These are phyloP conservation scores for Caenorhabditis auriculariae DNA, from an alignment of 2,888 invertebrate genomes.

Conservation along the genomic window DNA sequence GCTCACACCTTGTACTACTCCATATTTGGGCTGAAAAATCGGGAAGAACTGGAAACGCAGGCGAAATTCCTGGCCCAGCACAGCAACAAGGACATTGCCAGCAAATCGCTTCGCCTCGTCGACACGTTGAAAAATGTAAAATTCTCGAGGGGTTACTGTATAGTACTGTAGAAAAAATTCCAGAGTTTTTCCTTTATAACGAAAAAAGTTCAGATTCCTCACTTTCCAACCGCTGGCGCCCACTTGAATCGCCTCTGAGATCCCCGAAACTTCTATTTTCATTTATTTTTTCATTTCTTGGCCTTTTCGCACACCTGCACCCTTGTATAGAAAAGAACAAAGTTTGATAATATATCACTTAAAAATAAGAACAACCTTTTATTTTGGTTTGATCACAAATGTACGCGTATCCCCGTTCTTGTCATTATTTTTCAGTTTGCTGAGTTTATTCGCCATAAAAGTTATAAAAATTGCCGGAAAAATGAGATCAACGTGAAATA, in stretches of 20 bases:
- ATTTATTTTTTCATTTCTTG: not conserved
- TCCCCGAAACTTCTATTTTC: no score
- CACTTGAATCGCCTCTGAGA: conserved; percentile 30
- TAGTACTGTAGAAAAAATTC: not conserved
- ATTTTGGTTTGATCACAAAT: no score
- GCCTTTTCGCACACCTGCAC: conserved; percentile 5
- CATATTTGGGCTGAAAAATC: conserved; percentile 45
- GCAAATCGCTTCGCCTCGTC: conserved; percentile 39
- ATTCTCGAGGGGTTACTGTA: not conserved
- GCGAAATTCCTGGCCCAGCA: conserved; percentile 25
- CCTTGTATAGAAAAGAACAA: conserved; percentile 2
- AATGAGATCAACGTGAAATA: not conserved
- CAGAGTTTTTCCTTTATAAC: not conserved
- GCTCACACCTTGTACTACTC: conserved; percentile 52
- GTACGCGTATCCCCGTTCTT: no score
- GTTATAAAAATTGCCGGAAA: no score
- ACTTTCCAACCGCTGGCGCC: conserved; percentile 32
- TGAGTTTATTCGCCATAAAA: no score
- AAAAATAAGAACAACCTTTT: no score
- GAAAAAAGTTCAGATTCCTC: conserved; percentile 33
- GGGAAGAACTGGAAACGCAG: conserved; percentile 35
- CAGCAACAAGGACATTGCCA: conserved; percentile 44
- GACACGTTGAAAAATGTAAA: conserved; percentile 41
- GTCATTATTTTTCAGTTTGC: no score
- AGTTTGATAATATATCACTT: not conserved